Evolutionary conservation across 1,140 invertebrate genomes (phyloP), one percentile per base, ranked within the genome.

Genomic region (Listronotus bonariensis): DNA sequence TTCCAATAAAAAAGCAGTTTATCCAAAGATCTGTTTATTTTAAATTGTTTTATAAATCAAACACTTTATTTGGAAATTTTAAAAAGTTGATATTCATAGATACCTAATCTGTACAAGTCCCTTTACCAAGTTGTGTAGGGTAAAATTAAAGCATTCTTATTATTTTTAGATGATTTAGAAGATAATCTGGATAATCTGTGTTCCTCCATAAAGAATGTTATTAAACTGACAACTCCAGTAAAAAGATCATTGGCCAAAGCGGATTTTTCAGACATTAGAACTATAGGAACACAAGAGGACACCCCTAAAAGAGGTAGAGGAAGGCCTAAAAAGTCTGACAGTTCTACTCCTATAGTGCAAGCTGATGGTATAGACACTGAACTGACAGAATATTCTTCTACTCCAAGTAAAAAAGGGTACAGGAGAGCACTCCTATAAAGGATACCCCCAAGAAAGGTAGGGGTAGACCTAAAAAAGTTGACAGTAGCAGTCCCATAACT

Each of bases 161-260:
- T 20, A 43, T 7, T 54, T 54, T 15, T 40, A 59, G 38, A 20
- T 18, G 40, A 51, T 10, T 20, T 49, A n/a, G 58, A 61, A 8
- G 10, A 38, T 32, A 11, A 46, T 6, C 17, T 55, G 14, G 32
- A 52, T 17, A 58, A 17, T 36, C 34, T 61, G 0, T 48, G 53
- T n/a, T 11, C 36, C n/a, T 43, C 56, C 10, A 59, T 54, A 9
- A 34, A 32, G 34, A 49, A 55, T 14, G 31, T 10, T 9, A 42
- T 55, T 34, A 34, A 9, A 8, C n/a, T 53, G 12, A 41, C 12
- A 45, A 41, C 49, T 55, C 67, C 46, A 53, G 40, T 54, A 12
- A 63, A 43, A 36, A 26, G 18, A 38, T 26, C n/a, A 11, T n/a
- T 32, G 6, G 32, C 9, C 7, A 38, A 18, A 12, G 34, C 11